These are phyloP conservation scores for Ictidomys tridecemlineatus DNA, from an alignment of 2,113 vertebrate species.

Conservation along the genomic window DNA sequence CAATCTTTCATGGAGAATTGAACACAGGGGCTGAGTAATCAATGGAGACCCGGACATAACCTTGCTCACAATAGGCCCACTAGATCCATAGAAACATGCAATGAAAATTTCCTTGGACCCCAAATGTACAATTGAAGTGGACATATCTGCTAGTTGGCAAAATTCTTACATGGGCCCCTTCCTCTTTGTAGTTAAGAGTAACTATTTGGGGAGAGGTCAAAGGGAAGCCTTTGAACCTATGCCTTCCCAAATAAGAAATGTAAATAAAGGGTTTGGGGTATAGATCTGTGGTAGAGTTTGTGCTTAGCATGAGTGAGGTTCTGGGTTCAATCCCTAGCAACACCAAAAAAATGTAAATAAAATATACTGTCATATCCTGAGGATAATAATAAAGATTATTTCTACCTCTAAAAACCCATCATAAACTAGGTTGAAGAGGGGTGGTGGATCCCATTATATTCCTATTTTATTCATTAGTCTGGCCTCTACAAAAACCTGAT, in stretches of 20 bases:
- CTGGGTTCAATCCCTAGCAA: too few species aligned
- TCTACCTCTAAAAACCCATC: neutral
- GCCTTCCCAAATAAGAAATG: neutral
- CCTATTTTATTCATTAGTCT: conserved; percentile 18
- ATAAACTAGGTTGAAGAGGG: neutral
- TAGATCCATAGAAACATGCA: neutral
- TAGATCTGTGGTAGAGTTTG: too few species aligned
- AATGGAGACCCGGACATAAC: neutral
- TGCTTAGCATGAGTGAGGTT: too few species aligned
- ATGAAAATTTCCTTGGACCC: neutral
- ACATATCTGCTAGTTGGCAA: neutral
- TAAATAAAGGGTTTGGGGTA: neutral
- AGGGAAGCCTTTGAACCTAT: neutral
- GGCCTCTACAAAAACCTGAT: neutral
- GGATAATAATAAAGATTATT: neutral
- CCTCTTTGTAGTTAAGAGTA: neutral
- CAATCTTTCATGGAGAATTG: neutral
- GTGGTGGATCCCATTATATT: neutral
- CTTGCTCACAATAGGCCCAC: neutral
- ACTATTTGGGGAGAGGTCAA: neutral
- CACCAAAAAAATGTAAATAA: neutral
- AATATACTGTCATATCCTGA: neutral
- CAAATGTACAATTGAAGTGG: neutral
- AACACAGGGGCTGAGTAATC: neutral
- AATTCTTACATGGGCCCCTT: neutral